phyloP scores from a whole-genome alignment of 2,888 invertebrate species.

The Bombylius discolor region DNA sequence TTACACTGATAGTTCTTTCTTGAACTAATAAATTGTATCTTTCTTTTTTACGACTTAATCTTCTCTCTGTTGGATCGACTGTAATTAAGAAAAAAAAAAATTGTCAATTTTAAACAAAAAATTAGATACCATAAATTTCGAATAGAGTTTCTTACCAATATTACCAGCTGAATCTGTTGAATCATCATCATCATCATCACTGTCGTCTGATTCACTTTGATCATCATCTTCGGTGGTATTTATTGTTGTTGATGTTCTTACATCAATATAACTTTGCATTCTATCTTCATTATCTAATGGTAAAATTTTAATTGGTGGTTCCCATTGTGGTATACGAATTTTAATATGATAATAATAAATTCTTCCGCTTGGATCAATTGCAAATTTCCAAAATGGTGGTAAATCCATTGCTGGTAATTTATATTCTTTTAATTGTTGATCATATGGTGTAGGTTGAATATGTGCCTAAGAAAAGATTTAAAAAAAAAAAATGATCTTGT shows the following conservation, averaged over 20 bases:
- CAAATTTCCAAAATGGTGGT: conserved; percentile 79
- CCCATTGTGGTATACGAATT: conserved; percentile 65
- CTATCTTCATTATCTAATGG: conserved; percentile 19
- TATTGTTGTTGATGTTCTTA: neutral
- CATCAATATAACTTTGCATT: conserved; percentile 29
- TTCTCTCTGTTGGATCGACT: conserved; percentile 11
- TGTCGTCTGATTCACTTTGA: conserved; percentile 15
- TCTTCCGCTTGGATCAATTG: conserved; percentile 61
- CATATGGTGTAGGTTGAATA: conserved; percentile 22
- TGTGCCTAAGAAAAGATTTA: conserved; percentile 15
- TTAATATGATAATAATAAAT: conserved; percentile 85
- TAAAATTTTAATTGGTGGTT: conserved; percentile 43
- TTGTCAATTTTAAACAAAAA: too few relatives aligned
- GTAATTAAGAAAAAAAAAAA: conserved; percentile 1
- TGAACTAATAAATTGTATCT: conserved; percentile 40
- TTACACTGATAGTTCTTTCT: conserved; percentile 48
- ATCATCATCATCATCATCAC: conserved; percentile 8
- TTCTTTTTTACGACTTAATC: conserved; percentile 41
- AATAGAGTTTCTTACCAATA: conserved; percentile 1
- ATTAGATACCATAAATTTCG: conserved; percentile 3
- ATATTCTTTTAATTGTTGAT: conserved; percentile 28
- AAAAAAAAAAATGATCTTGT: neutral
- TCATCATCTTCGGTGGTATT: neutral
- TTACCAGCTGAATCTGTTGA: conserved; percentile 20
- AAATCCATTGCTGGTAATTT: conserved; percentile 44